Evolutionary conservation across 2,888 invertebrate genomes (phyloP), one percentile per base, ranked within the genome.

Genomic region (Sinodicranocentrus sp.): DNA sequence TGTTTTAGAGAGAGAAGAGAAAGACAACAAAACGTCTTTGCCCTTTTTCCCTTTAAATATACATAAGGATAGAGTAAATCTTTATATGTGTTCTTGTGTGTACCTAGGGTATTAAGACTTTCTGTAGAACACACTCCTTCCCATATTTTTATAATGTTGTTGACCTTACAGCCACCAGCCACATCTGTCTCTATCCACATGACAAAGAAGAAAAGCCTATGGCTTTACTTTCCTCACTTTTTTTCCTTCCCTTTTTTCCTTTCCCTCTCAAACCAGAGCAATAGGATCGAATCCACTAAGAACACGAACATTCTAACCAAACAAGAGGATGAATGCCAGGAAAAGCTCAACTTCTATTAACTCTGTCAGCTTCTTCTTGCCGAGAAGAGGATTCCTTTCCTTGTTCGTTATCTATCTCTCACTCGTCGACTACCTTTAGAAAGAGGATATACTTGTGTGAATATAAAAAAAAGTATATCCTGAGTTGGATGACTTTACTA

Each of bases 141-240:
- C 65, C 33, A 67, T 44, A 54, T 67, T 80, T 72, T 39, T 82
- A 82, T 82, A 82, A 73, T 75, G 82, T 82, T 82, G 82, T 82
- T 82, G 82, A 82, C 82, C 82, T 72, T 82, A 57, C 82, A 82
- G 57, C 73, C 73, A 73, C 73, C 82, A 73, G 82, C 65, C 82
- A 82, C 82, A 82, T 82, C 82, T 82, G 82, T 82, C 82, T 82
- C 72, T 82, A 82, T 82, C 82, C 72, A 68, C 73, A 82, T 82
- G 82, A 82, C 82, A 82, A 75, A 67, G 39, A 75, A 67, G 39
- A 72, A 80, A 80, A 72, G 80, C 67, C 67, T 57, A n/a, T n/a
- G 71, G 79, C 63, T 79, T 71, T 80, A 80, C 72, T 71, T 80
- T 80, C 80, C 67, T 80, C 80, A 79, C 80, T 80, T 70, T 70